phyloP scores from a whole-genome alignment of 2,113 vertebrate genomes.

The Struthio camelus region DNA sequence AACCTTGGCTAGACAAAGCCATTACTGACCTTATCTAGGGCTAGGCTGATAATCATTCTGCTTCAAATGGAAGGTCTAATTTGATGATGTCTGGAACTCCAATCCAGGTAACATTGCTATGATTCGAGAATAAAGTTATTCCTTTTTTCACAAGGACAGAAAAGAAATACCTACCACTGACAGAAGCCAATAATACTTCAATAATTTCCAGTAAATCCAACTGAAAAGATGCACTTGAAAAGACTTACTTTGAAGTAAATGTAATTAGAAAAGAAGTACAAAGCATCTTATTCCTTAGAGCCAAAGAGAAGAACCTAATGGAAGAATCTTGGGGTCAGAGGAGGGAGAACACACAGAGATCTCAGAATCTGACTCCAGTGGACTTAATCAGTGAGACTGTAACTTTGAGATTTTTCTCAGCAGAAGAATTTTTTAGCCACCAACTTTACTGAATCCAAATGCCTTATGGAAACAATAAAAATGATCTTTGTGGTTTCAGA shows the following conservation, averaged over 20 bases:
- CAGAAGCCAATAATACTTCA: not conserved
- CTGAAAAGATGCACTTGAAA: not conserved
- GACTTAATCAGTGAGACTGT: not conserved
- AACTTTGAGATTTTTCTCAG: not conserved
- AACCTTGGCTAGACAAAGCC: not conserved
- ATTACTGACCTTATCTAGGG: not conserved
- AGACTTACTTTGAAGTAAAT: not conserved
- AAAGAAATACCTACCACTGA: not conserved
- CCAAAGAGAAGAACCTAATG: not conserved
- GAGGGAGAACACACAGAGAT: not conserved
- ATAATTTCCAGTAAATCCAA: not conserved
- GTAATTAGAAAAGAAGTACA: conserved; percentile 19
- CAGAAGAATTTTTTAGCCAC: not conserved
- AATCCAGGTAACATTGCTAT: not conserved
- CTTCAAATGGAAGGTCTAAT: not conserved
- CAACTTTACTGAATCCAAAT: not conserved
- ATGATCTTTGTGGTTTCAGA: not conserved
- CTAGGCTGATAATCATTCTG: not conserved
- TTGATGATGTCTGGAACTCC: not conserved
- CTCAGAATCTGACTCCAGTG: not conserved
- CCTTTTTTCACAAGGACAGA: not conserved
- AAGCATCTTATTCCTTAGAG: not conserved
- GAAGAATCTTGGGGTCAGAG: not conserved
- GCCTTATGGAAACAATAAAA: not conserved
- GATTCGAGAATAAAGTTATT: not conserved